These are phyloP conservation scores for Fratercula arctica DNA, from an alignment of 2,797 vertebrate genomes.

Conservation along the genomic window DNA sequence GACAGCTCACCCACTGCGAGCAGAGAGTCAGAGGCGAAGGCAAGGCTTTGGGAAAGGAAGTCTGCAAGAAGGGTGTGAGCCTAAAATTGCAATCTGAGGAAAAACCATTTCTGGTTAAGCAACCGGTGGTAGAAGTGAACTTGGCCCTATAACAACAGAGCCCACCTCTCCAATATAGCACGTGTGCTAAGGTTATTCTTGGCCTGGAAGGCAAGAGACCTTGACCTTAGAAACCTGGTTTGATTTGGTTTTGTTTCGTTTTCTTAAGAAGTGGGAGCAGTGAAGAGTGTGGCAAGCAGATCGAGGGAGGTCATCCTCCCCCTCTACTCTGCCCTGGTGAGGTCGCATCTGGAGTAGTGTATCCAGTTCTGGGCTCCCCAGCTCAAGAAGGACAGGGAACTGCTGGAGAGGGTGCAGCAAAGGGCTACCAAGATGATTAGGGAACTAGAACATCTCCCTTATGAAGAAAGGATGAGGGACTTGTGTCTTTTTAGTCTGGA, in stretches of 20 bases:
- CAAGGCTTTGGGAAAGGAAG: neutral
- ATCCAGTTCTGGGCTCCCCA: no score
- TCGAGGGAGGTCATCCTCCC: no score
- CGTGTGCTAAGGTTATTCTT: neutral
- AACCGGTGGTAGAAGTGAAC: neutral
- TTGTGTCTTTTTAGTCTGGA: no score
- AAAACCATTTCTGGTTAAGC: neutral
- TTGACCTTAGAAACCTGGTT: neutral
- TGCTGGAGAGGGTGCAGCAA: no score
- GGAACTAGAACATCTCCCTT: no score
- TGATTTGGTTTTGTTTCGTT: neutral
- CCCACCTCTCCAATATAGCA: rapidly evolving
- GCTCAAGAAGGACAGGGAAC: no score
- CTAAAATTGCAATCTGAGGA: neutral
- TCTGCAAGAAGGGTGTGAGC: neutral
- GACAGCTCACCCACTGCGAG: neutral
- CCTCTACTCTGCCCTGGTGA: no score
- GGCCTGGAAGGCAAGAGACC: neutral
- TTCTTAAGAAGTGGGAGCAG: neutral
- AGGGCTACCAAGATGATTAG: no score
- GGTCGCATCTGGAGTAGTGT: no score
- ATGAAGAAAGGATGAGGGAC: no score
- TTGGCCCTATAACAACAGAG: neutral
- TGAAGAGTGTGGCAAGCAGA: neutral
- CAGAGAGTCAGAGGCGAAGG: neutral